A percentile compares a stretch with the other conserved stretches of the same genome.
phyloP scores from a whole-genome alignment of 2,888 invertebrate genomes.

The Dryadula phaetusa region DNA sequence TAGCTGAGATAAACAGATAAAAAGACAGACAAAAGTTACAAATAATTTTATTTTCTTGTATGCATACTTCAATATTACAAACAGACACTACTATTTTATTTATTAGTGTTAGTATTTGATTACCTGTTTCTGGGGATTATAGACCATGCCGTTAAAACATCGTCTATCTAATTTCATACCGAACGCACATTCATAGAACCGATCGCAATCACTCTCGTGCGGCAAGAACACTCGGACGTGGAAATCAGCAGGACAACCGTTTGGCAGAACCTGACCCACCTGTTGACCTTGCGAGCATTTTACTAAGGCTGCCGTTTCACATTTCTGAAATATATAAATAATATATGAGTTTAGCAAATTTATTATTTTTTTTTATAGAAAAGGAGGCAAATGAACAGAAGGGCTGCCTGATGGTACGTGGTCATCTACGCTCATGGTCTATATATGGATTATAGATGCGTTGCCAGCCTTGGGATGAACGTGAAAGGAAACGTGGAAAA shows the following conservation, averaged over 20 bases:
- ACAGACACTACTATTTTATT: too few relatives aligned
- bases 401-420: too few relatives aligned
- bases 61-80: too few relatives aligned
- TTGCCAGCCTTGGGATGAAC: too few relatives aligned
- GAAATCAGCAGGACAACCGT: slow-evolving; percentile 62
- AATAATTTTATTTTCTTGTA: too few relatives aligned
- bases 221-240: slow-evolving; percentile 57
- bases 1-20: too few relatives aligned
- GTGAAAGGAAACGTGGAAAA: too few relatives aligned
- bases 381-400: too few relatives aligned
- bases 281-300: slow-evolving; percentile 28
- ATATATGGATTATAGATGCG: too few relatives aligned
- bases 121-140: slow-evolving; percentile 52
- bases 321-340: not conserved
- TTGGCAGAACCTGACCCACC: slow-evolving; percentile 42
- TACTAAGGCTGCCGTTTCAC: slow-evolving; percentile 35
- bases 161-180: slow-evolving; percentile 51
- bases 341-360: not conserved
- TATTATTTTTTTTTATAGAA: too few relatives aligned
- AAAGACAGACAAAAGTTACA: too few relatives aligned
- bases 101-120: not conserved
- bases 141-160: slow-evolving; percentile 50
- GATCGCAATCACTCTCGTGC: slow-evolving; percentile 68
- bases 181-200: slow-evolving; percentile 61
- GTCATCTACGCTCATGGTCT: too few relatives aligned